Base-by-base conservation (phyloP, 2,888 invertebrate species). In the Diachrysia chrysitis region DNA sequence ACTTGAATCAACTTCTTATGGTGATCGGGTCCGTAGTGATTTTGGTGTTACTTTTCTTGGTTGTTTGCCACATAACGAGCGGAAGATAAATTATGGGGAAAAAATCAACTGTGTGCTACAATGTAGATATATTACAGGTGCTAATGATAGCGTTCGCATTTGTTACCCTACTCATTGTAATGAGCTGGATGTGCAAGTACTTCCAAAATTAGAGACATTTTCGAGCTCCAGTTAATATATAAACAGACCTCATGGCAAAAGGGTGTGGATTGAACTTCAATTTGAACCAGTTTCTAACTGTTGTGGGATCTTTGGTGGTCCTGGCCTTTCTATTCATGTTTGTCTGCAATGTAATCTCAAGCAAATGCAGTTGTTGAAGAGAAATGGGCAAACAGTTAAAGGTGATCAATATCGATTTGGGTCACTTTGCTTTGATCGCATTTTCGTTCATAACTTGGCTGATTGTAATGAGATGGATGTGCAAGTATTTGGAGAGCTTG, bases 131-230 rank as follows among this genome's bases (percentile, higher is more conserved):
- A 0, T 55, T 91, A 0, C 92, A 92, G 83, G 53, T 93, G 0
- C 19, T 92, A 0, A 61, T 92, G 0, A 89, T 92, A 0, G 89
- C 91, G 0, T 88, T 93, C 14, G 91, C 92, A 0, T 93, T 93
- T 37, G 89, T 92, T 0, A 89, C 89, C 0, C 64, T 93, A 0
- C 83, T 93, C 0, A 78, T 93, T 2, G 85, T 92, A 0, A 87
- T 93, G 85, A 93, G 87, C 32, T 93, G 91, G 90, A 90, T 93
- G 89, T 93, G 92, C 78, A 93, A 91, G 66, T 91, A 90, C 58
- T 90, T 90, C 51, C 89, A 89, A 75, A 81, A 86, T 62, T 46
- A 14, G 5, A 46, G 48, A 19, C 9, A 17, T 48, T 16, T 3
- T 10, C 10, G 12, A 19, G 12, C 12, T 48, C 10, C 2, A 32